Base-by-base conservation (phyloP, 2,888 invertebrate species). In the Notodonta dromedarius region DNA sequence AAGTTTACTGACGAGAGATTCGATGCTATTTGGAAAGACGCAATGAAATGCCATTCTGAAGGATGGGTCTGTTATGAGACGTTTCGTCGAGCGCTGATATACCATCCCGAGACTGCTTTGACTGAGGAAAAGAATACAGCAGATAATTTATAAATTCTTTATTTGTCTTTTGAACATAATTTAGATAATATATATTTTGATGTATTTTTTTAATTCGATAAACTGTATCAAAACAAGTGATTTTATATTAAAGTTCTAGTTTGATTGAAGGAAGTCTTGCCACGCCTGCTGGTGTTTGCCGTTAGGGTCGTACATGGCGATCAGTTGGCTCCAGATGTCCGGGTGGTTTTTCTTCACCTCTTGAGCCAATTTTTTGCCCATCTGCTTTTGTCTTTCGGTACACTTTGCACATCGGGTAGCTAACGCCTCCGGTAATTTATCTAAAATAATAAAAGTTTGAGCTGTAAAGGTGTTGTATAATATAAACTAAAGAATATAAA, bases 371-470 rank as follows among this genome's bases (percentile, higher is more conserved):
- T 93, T 93, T 67, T 95, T 95, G 4, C 95, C 95, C 58, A 94
- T 94, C 73, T 92, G 84, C 76, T 94, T 95, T 81, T 96, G 96
- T 70, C 94, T 95, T 57, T 95, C 95, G 6, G 95, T 95, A 79
- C 96, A 96, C 84, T 96, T 96, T 14, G 89, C 92, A 82, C 96
- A 96, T 56, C 94, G 93, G 12, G 95, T 96, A 74, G 90, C 91
- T 53, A 96, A 91, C 5, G 96, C 96, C 83, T 96, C 96, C 0
- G 96, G 96, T 62, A 96, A 87, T 75, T 94, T 95, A 57, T 95
- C 96, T 96, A 86, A 46, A 92, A 90, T 66, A 58, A 16, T 62
- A 61, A 3, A 35, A 11, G 56, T 4, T n/a, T 42, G 24, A 2
- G 42, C 35, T 35, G 35, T 24, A 24, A 4, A 1, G 5, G 4